Evolutionary conservation across 2,888 invertebrate species (phyloP).

Genomic region (Luperina nickerlii): DNA sequence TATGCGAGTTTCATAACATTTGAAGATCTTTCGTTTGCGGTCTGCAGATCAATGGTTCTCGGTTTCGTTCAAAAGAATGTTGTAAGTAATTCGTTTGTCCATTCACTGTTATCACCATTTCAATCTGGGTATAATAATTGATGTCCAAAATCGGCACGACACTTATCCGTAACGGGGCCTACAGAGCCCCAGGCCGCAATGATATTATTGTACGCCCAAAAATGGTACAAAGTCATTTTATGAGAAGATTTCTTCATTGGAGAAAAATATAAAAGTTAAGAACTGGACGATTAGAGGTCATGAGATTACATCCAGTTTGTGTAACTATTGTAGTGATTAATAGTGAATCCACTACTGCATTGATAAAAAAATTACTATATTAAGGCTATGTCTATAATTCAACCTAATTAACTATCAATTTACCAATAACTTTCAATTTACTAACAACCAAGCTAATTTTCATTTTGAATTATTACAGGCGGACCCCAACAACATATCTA

Average conservation of each 20-base stretch:
- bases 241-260: not conserved
- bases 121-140: constrained; percentile 37
- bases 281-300: not conserved
- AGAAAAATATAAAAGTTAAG: not conserved
- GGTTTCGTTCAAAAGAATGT: constrained; percentile 38
- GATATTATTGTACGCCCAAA: constrained; percentile 39
- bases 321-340: not conserved
- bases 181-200: constrained; percentile 39
- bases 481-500: too few relatives aligned
- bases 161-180: constrained; percentile 27
- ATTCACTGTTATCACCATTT: constrained; percentile 34
- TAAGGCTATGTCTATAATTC: too few relatives aligned
- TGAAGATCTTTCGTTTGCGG: not conserved
- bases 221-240: constrained; percentile 29
- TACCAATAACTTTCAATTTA: too few relatives aligned
- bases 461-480: not conserved
- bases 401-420: too few relatives aligned
- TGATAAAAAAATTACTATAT: too few relatives aligned
- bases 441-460: too few relatives aligned
- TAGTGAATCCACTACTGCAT: not conserved
- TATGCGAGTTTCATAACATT: constrained; percentile 33
- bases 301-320: not conserved
- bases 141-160: constrained; percentile 51
- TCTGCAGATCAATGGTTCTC: constrained; percentile 15
- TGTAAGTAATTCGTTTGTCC: constrained; percentile 36